Base-by-base conservation (phyloP, 2,888 invertebrate species). In the Polymixis lichenea region DNA sequence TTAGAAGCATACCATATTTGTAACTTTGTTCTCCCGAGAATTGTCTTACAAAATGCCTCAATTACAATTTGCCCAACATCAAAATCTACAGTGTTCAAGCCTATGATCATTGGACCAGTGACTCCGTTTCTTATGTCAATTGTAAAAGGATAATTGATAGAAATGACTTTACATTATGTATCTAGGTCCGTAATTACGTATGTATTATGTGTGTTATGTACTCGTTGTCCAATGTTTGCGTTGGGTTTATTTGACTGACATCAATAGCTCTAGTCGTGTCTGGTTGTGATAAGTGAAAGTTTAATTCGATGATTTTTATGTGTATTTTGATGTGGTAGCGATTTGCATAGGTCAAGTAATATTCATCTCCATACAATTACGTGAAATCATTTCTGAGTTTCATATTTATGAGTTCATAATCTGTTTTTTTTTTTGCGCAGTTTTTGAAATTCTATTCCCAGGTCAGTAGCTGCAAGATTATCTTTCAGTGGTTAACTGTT, bases 221-320 rank as follows among this genome's bases (percentile, higher is more conserved):
- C 77, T 83, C 68, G 38, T 32, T 60, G 78, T 66, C 38, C n/a
- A 70, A 85, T 75, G 49, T 68, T 82, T 83, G 69, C 61, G 25
- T 73, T 70, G 66, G 60, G 53, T 67, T 85, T 82, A 77, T 85
- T 84, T 85, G 85, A 51, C 60, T 85, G 83, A 77, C 83, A 84
- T 82, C 72, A 82, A 85, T 82, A 68, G 82, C 60, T 68, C 61
- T 53, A 72, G 70, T 75, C 78, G 60, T 51, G 55, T 77, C 66
- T 76, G n/a, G 43, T 70, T 73, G 58, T 60, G 60, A 75, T 70
- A 73, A 75, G 83, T 83, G 84, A 84, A 84, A 82, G 84, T 83
- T 43, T 55, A 49, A 46, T 60, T 55, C 32, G 7, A 74, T 71
- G 51, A 68, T 77, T 66, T 71, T 68, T 58, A 51, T 75, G 43